A percentile compares a stretch with the other conserved stretches of the same genome.
phyloP scores from a whole-genome alignment of 2,888 invertebrate genomes.

The Alsophila aescularia region DNA sequence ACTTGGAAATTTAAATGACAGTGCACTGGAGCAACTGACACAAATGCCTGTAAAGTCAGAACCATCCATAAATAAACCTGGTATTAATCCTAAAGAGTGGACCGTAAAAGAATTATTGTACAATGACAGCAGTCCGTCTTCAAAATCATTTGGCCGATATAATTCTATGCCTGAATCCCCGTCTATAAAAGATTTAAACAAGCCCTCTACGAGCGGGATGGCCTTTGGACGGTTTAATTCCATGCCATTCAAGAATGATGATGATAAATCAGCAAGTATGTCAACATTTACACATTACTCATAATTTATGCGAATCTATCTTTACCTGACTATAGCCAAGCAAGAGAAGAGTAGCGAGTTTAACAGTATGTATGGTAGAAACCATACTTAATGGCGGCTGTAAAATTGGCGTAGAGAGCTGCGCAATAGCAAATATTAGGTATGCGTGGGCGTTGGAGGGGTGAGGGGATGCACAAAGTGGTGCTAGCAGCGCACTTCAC shows the following conservation, averaged over 20 bases:
- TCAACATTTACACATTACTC: neutral
- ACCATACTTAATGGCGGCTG: no score
- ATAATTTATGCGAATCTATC: no score
- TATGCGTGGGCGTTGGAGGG: no score
- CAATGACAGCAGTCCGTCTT: constrained; percentile 62
- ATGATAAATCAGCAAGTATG: constrained; percentile 48
- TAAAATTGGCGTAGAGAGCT: no score
- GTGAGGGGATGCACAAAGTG: no score
- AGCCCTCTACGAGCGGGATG: constrained; percentile 72
- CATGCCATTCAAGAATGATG: constrained; percentile 72
- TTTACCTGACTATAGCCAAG: no score
- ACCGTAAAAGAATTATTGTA: constrained; percentile 58
- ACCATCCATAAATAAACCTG: constrained; percentile 40
- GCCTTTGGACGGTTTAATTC: constrained; percentile 73
- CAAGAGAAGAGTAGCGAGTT: no score
- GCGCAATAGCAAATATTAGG: no score
- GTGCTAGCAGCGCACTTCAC: no score
- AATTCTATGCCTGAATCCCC: constrained; percentile 81
- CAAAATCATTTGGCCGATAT: constrained; percentile 67
- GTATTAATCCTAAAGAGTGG: constrained; percentile 48
- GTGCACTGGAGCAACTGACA: constrained; percentile 70
- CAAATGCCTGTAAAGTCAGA: constrained; percentile 63
- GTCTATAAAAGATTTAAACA: constrained; percentile 51
- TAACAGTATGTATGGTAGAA: no score
- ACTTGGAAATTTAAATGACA: constrained; percentile 76